Evolutionary conservation across 2,113 vertebrate genomes (phyloP).

Genomic region (Otolemur garnettii): DNA sequence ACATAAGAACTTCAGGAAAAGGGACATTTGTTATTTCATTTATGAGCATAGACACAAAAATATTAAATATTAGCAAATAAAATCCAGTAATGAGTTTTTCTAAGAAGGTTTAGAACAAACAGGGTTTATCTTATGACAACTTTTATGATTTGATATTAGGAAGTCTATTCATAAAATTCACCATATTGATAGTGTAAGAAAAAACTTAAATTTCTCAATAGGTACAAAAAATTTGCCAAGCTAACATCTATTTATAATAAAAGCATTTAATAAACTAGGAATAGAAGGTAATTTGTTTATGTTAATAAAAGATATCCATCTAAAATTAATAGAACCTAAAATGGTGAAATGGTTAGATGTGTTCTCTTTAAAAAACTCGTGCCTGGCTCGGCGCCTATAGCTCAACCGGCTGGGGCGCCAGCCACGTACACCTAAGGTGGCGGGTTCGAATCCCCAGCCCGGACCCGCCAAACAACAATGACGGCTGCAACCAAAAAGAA

Average conservation of each 20-base stretch:
- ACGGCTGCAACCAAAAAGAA: no score
- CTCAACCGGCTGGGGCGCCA: no score
- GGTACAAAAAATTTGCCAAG: not conserved
- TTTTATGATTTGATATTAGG: not conserved
- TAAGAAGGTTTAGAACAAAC: not conserved
- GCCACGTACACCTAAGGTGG: no score
- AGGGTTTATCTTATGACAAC: not conserved
- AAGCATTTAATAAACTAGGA: not conserved
- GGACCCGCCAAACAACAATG: no score
- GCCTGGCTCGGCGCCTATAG: no score
- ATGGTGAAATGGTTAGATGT: not conserved
- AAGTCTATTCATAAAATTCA: not conserved
- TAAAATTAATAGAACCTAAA: not conserved
- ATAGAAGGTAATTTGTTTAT: not conserved
- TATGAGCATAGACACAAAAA: not conserved
- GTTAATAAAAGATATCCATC: not conserved
- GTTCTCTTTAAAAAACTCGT: not conserved
- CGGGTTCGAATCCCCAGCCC: no score
- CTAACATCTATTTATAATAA: not conserved
- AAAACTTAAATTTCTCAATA: not conserved
- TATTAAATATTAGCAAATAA: slow-evolving; percentile 26
- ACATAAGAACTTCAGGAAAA: not conserved
- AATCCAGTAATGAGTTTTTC: not conserved
- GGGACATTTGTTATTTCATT: not conserved
- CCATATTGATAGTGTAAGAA: not conserved